A percentile compares a stretch with the other conserved stretches of the same genome.
Evolutionary conservation across 1,140 invertebrate genomes (phyloP).

Genomic region (Hyposmocoma kahamanoa): DNA sequence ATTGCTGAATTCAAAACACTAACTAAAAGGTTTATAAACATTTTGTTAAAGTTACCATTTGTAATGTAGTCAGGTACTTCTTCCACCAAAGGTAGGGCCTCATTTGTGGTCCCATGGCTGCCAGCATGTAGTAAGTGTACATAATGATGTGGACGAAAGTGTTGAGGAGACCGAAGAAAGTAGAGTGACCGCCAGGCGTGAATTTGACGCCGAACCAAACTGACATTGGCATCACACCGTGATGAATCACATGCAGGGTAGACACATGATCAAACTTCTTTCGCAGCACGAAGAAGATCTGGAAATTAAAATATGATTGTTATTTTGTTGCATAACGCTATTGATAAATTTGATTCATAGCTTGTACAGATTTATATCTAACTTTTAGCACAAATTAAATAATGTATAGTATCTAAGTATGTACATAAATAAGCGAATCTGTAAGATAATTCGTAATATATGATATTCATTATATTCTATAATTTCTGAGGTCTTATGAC

Average conservation of each 20-base stretch:
- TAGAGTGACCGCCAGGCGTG: constrained; percentile 91
- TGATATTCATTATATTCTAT: no score
- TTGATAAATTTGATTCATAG: background rate
- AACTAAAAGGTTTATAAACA: background rate
- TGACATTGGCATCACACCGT: constrained; percentile 96
- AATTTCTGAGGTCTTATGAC: no score
- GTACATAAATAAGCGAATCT: no score
- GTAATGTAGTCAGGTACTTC: constrained; percentile 90
- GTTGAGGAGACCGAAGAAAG: constrained; percentile 90
- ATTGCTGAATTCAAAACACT: no score
- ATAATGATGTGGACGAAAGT: constrained; percentile 90
- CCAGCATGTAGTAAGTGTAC: constrained; percentile 91
- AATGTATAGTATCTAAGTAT: no score
- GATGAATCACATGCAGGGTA: constrained; percentile 95
- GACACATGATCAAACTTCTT: constrained; percentile 96
- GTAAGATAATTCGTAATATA: no score
- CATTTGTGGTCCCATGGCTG: constrained; percentile 88
- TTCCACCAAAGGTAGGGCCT: constrained; percentile 95
- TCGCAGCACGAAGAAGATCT: constrained; percentile 94
- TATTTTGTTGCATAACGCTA: background rate
- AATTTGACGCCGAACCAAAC: constrained; percentile 98
- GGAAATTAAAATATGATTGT: constrained; percentile 20
- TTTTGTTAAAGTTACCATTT: constrained; percentile 81
- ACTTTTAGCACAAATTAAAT: no score
- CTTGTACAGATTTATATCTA: no score